Conservation (phyloP, 2,797 vertebrate species). For the Trachops cirrhosus region DNA sequence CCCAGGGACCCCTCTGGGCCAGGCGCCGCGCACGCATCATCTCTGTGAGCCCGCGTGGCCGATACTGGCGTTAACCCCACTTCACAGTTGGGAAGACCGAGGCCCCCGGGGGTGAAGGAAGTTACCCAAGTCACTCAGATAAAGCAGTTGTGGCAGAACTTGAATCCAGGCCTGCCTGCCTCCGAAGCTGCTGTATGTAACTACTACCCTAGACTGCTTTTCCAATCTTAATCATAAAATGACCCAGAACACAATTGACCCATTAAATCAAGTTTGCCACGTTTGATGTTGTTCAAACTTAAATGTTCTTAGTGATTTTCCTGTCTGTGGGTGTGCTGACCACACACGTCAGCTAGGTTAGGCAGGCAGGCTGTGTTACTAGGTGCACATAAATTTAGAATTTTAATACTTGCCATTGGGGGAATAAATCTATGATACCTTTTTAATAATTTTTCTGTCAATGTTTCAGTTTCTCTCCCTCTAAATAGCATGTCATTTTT, state of each 20-base stretch:
- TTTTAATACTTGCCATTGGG: background rate
- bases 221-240: background rate
- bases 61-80: background rate
- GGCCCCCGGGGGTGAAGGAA: background rate
- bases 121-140: background rate
- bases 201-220: background rate
- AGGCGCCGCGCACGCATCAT: rapidly evolving
- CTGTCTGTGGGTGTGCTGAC: background rate
- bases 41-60: background rate
- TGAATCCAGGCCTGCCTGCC: background rate
- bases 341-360: no score
- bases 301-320: background rate
- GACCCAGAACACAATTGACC: background rate
- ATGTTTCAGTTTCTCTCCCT: background rate
- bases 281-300: background rate
- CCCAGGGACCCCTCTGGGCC: rapidly evolving
- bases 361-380: background rate
- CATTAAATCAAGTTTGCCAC: background rate
- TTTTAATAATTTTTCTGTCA: background rate
- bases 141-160: background rate
- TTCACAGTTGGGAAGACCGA: background rate
- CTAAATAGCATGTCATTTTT: background rate
- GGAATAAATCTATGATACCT: background rate
- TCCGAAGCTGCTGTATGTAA: background rate
- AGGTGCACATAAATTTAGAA: background rate